Conservation (phyloP, 2,113 vertebrate genomes). For the Salvelinus namaycush region DNA sequence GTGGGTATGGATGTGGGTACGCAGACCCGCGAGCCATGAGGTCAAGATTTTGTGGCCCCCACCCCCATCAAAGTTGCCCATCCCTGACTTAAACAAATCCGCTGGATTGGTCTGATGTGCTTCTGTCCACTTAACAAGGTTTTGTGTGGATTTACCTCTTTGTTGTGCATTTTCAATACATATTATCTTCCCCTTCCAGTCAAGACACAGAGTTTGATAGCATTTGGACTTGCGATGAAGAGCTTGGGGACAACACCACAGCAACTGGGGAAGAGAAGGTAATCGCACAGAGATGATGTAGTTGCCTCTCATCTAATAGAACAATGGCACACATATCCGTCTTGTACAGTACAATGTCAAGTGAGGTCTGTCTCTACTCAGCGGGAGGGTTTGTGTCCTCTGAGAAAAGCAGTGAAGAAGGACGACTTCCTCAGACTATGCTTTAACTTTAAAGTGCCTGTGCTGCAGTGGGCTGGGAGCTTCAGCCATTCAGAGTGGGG, state of each 20-base stretch:
- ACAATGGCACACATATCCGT: not conserved
- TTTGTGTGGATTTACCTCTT: not conserved
- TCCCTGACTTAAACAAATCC: no score
- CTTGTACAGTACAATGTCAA: not conserved
- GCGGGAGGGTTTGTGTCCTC: constrained; percentile 13
- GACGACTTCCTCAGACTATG: constrained; percentile 46
- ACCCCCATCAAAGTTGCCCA: no score
- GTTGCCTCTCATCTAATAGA: not conserved
- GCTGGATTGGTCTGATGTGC: not conserved
- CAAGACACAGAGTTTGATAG: not conserved
- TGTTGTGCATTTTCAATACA: not conserved
- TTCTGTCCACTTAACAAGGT: not conserved
- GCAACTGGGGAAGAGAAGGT: not conserved
- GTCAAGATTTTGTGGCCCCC: no score
- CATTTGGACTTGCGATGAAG: not conserved
- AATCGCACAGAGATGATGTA: not conserved
- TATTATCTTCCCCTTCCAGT: not conserved
- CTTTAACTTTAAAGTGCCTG: constrained; percentile 70
- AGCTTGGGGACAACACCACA: not conserved
- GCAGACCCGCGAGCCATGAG: no score
- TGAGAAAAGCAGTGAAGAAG: constrained; percentile 50
- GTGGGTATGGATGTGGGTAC: no score
- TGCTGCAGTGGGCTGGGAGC: constrained; percentile 72
- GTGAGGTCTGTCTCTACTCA: constrained; percentile 1
- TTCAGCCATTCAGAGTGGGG: constrained; percentile 65